Evolutionary conservation across 2,113 vertebrate genomes (phyloP).

Genomic region (Empidonax alnorum): DNA sequence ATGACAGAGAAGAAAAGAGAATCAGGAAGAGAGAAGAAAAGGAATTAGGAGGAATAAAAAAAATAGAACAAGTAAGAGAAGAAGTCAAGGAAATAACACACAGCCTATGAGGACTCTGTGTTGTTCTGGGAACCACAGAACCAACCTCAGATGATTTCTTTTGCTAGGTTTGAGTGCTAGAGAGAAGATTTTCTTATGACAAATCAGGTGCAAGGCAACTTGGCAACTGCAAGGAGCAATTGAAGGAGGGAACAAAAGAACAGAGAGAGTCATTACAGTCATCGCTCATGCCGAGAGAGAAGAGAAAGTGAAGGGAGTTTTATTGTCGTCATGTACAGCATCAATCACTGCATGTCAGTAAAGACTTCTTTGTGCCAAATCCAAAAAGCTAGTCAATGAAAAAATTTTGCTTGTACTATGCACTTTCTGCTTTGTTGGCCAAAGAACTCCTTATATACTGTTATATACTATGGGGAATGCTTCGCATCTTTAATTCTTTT

Average conservation of each 20-base stretch:
- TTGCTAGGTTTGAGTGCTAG: not conserved
- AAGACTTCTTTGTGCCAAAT: not conserved
- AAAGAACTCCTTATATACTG: not conserved
- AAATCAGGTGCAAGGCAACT: slow-evolving; percentile 21
- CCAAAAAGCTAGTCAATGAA: not conserved
- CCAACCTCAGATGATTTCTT: not conserved
- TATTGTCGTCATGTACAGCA: not conserved
- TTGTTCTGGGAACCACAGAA: not conserved
- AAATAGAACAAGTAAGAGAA: not conserved
- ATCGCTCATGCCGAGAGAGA: not conserved
- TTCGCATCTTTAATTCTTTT: not conserved
- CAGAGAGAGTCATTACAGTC: not conserved
- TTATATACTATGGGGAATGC: not conserved
- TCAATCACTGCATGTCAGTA: not conserved
- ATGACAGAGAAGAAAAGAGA: not conserved
- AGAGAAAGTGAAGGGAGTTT: slow-evolving; percentile 10
- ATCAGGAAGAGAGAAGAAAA: not conserved
- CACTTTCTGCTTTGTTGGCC: not conserved
- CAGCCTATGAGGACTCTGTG: not conserved
- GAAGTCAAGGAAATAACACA: not conserved
- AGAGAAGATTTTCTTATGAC: not conserved
- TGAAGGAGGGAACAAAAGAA: not conserved
- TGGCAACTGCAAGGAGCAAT: not conserved
- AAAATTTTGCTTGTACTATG: not conserved
- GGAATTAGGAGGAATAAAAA: not conserved